Conservation (phyloP, 2,888 invertebrate genomes). For the Drosophila rellima region DNA sequence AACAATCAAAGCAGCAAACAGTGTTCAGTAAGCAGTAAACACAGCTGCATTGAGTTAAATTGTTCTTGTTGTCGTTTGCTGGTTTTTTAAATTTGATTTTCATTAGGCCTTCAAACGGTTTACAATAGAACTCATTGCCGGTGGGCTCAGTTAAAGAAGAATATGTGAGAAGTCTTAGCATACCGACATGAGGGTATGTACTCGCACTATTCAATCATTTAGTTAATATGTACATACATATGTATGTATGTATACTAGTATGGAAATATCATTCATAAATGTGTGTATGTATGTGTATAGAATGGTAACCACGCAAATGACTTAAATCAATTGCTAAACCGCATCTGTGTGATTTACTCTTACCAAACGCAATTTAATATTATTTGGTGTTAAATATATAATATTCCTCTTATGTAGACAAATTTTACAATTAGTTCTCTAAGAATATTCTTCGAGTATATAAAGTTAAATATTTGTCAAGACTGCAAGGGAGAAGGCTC, state of each 20-base stretch:
- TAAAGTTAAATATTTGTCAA: no score
- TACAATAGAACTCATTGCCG: slow-evolving; percentile 56
- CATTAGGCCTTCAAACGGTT: slow-evolving; percentile 68
- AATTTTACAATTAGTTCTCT: no score
- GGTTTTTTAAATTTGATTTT: slow-evolving; percentile 53
- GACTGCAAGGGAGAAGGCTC: no score
- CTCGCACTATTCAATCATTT: slow-evolving; percentile 14
- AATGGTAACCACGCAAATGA: slow-evolving; percentile 14
- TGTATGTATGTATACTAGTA: neutral
- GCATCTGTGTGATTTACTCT: no score
- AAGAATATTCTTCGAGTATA: no score
- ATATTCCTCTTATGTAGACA: no score
- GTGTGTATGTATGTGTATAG: neutral
- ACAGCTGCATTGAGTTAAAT: slow-evolving; percentile 33
- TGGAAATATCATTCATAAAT: neutral
- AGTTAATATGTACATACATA: neutral
- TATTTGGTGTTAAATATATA: neutral
- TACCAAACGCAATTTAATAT: neutral
- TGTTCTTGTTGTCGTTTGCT: slow-evolving; percentile 22
- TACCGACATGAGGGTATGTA: slow-evolving; percentile 14
- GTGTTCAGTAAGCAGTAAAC: slow-evolving; percentile 13
- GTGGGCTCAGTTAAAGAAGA: slow-evolving; percentile 25
- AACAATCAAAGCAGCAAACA: slow-evolving; percentile 42
- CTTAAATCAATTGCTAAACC: slow-evolving; percentile 9
- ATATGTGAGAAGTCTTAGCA: slow-evolving; percentile 35